These are phyloP conservation scores for Gortyna flavago DNA, from an alignment of 2,888 invertebrate genomes.

Conservation along the genomic window DNA sequence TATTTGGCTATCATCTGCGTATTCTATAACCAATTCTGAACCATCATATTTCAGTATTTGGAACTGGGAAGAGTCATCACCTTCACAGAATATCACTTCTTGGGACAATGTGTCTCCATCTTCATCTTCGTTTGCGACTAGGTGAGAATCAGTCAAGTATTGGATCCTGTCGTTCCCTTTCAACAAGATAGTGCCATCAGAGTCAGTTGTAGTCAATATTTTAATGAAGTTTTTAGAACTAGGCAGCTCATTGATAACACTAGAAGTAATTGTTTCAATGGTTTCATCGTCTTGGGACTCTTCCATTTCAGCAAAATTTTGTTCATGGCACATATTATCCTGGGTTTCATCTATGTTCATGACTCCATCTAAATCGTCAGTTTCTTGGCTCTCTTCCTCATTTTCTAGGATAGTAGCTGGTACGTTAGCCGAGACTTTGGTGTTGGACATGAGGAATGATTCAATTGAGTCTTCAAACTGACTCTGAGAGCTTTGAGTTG, in stretches of 20 bases:
- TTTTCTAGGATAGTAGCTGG: constrained; percentile 86
- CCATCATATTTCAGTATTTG: constrained; percentile 87
- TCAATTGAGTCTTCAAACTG: constrained; percentile 81
- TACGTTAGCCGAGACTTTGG: constrained; percentile 82
- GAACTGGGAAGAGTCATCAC: constrained; percentile 84
- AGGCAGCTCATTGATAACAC: constrained; percentile 60
- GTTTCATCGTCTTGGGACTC: constrained; percentile 59
- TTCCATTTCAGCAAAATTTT: constrained; percentile 62
- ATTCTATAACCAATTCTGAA: constrained; percentile 86
- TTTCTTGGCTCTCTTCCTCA: constrained; percentile 82
- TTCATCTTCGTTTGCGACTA: constrained; percentile 73
- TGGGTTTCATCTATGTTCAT: constrained; percentile 77
- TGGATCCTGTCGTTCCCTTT: constrained; percentile 80
- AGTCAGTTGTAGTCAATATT: constrained; percentile 78
- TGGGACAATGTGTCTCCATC: constrained; percentile 79
- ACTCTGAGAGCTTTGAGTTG: constrained; percentile 58
- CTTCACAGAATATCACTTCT: constrained; percentile 86
- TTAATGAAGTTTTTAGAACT: constrained; percentile 80
- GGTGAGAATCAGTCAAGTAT: constrained; percentile 79
- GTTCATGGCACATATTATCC: constrained; percentile 72
- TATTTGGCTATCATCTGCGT: constrained; percentile 84
- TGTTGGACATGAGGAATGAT: constrained; percentile 81
- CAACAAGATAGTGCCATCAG: constrained; percentile 82
- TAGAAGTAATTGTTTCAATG: constrained; percentile 66
- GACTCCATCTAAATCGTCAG: constrained; percentile 69